Base-by-base conservation (phyloP, 2,888 invertebrate species). In the Aleiodes leptofemur region DNA sequence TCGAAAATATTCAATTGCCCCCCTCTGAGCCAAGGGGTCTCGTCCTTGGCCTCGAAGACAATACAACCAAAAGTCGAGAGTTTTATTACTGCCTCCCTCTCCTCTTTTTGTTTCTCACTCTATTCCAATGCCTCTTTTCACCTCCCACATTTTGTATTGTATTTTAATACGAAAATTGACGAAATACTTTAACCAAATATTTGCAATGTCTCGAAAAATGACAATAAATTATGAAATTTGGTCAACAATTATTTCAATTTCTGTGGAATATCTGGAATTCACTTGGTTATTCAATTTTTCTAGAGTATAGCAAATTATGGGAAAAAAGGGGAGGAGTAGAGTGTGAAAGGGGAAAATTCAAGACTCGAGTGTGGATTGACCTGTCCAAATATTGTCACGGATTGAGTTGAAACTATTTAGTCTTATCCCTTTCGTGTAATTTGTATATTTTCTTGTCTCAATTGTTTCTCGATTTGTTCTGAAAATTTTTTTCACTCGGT, bases 81-180 rank as follows among this genome's bases (percentile, higher is more conserved):
- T 74, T 75, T 74, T 53, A 59, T 71, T 71, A 57, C 55, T 31
- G 23, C 50, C 69, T 13, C 59, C 57, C 72, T 43, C 50, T 55
- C 51, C 55, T 11, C 55, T 72, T 64, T 66, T 31, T 66, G 72
- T 72, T 34, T 72, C 48, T 9, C 50, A 3, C 68, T 71, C 51
- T 75, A 57, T 48, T 9, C 23, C 43, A 43, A 0, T 43, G 43
- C 3, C 38, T 38, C 23, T 38, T 38, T 38, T 38, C 61, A 14
- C 61, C 61, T 61, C 61, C 61, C 61, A 43, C 61, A 14, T 43
- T 8, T 43, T 38, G 23, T 23, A 13, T 34, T 13, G 38, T 48
- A 73, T 78, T 83, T 84, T 82, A 82, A 81, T 83, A 83, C 81
- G 82, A 82, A 85, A 85, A 84, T 83, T 83, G 81, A 81, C 82